These are phyloP conservation scores for Climacteris rufus DNA, from an alignment of 2,113 vertebrate species.

Conservation along the genomic window DNA sequence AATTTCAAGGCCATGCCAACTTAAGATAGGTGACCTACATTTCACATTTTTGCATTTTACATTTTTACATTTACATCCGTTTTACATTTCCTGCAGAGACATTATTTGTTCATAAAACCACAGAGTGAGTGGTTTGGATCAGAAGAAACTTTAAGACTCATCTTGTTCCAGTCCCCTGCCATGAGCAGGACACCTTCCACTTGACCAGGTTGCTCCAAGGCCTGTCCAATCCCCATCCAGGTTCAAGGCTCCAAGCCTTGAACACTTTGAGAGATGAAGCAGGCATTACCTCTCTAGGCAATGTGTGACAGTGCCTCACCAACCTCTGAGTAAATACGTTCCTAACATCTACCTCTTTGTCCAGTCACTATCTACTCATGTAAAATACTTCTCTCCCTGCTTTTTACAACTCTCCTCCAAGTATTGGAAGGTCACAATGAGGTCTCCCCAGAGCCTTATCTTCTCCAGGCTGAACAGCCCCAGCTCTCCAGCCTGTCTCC, in stretches of 20 bases:
- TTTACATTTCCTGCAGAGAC: background rate
- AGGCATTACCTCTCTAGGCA: background rate
- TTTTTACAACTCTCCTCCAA: background rate
- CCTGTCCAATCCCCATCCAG: background rate
- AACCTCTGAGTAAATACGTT: background rate
- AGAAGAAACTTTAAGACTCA: background rate
- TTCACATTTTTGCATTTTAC: background rate
- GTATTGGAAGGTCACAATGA: background rate
- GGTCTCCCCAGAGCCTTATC: background rate
- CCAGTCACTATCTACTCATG: background rate
- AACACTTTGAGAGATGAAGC: background rate
- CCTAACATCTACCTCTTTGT: background rate
- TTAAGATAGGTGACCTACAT: background rate
- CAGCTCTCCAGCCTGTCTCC: background rate
- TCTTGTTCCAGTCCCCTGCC: background rate
- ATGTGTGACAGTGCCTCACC: background rate
- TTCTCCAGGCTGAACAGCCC: no score
- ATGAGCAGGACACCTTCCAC: background rate
- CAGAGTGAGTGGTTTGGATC: background rate
- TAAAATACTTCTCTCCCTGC: background rate
- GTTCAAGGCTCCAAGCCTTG: background rate
- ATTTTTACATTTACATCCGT: background rate
- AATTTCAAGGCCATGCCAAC: background rate
- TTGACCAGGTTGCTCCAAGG: background rate
- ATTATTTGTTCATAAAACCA: background rate